Evolutionary conservation across 2,113 vertebrate genomes (phyloP), one percentile per base, ranked within the genome.

Genomic region (Phoenicopterus ruber): DNA sequence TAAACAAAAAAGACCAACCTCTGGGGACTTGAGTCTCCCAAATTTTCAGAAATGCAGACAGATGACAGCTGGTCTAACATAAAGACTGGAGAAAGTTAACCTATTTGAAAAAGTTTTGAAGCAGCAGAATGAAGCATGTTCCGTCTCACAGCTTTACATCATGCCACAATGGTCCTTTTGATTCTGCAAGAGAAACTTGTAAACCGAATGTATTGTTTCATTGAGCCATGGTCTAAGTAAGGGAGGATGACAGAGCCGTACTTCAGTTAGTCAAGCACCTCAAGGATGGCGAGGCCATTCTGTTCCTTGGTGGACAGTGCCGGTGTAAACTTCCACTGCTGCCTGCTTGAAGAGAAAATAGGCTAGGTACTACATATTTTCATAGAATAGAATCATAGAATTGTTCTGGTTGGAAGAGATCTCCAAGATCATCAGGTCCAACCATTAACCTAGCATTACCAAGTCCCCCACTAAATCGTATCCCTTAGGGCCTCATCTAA

Each of bases 31-130:
- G 7, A 87, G 38, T 26, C 21, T 82, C 74, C 73, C 87, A 82
- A 87, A 93, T 95, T 95, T 93, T 94, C 22, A 66, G 54, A 91
- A 93, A 32, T 54, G 54, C 57, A 73, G 62, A 77, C 58, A 77
- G 49, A 91, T 95, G 82, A 85, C 90, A 92, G 58, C 82, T 94
- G 79, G 70, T 90, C 73, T 61, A 72, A 76, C 44, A 36, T 80
- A 96, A 94, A 90, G 34, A 66, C 44, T 38, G 31, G 40, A 86
- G 46, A 82, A 95, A 82, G 49, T 82, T 58, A 91, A 84, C 59
- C 65, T 79, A 31, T 69, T 10, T 50, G 54, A 32, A 88, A 85
- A 93, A 62, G 25, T 88, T 93, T 54, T 40, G 34, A 82, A 77
- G 28, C 31, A 93, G 54, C 26, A 82, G 54, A 85, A 69, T 46